Evolutionary conservation across 2,888 invertebrate genomes (phyloP), one percentile per base, ranked within the genome.

Genomic region (Liopterus haemorrhoidalis): DNA sequence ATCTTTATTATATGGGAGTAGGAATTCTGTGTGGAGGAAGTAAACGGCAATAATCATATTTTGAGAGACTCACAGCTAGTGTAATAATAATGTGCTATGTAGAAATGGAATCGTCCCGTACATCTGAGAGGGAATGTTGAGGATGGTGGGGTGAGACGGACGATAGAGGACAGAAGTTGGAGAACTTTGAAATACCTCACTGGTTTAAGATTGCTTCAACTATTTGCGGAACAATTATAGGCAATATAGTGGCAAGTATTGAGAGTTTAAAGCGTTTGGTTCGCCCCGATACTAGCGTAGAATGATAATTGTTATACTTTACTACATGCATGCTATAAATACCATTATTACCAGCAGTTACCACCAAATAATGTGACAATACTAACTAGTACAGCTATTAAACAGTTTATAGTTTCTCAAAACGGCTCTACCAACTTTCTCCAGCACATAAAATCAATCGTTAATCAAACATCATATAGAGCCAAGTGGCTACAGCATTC

Each of bases 301-400:
- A 43, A 43, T 38, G 45, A 45, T 45, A 45, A 45, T 45, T 45
- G 45, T 45, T 45, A 45, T 45, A 45, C 49, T 38, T 45, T 39
- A 41, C 55, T 58, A 55, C 61, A 57, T 65, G 62, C 64, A 63
- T 54, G 60, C 63, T 56, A 63, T 65, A 65, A 65, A 64, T 64
- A 64, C 65, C 58, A 66, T 65, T 65, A 64, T 57, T 57, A 61
- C 57, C 65, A 65, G 56, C 63, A 58, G 65, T 63, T 63, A 62
- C 64, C 44, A 38, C 36, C 36, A 42, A 42, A 42, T 42, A 42
- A 42, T 42, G 42, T 42, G 36, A 42, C 36, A 36, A 42, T 42
- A 36, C 19, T 42, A 36, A 42, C 42, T 42, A 28, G 36, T 19
- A 28, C 15, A 22, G 16, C 31, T 16, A 24, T 41, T 41, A 40